Base-by-base conservation (phyloP, 1,140 invertebrate genomes). In the Physella acuta region DNA sequence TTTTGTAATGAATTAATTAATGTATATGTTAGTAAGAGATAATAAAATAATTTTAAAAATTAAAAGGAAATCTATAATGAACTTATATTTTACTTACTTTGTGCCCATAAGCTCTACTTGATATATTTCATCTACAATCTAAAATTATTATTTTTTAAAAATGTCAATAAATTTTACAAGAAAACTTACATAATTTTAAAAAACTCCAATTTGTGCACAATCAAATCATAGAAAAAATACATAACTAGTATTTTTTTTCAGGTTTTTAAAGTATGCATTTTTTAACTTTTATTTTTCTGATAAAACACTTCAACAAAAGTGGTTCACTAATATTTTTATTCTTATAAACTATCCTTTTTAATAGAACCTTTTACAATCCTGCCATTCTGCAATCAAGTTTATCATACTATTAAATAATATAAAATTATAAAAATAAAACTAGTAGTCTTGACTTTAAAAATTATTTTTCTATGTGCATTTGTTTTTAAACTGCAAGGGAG, bases 71-170 rank as follows among this genome's bases (percentile, higher is more conserved):
- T 11, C 20, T 11, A 24, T 8, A 55, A 30, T 30, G 5, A 55
- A 55, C 8, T 24, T 8, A 24, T 14, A 44, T 58, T 66, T 34
- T 55, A 77, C 78, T 78, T 78, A 86, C 85, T 82, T 83, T 33
- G 84, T 77, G 37, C 75, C 76, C 14, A 83, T 52, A 24, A 86
- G 73, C 71, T 87, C 86, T 64, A 79, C 82, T 24, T 74, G 63
- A 72, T 86, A 87, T 49, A 87, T 78, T 49, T 86, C 83, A 70
- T 86, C 83, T 53, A 87, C 77, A 68, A 87, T 73, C 75, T 84
- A 71, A 37, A 72, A 71, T 70, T 67, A 51, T 59, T 58, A 30
- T 14, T 55, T 14, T 30, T 20, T 55, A 55, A 11, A 30, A 24
- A 30, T 55, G 28, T 24, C n/a, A 30, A 30, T 55, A 55, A 24